phyloP scores from a whole-genome alignment of 2,888 invertebrate species.

The Dicranocentrus wangi region DNA sequence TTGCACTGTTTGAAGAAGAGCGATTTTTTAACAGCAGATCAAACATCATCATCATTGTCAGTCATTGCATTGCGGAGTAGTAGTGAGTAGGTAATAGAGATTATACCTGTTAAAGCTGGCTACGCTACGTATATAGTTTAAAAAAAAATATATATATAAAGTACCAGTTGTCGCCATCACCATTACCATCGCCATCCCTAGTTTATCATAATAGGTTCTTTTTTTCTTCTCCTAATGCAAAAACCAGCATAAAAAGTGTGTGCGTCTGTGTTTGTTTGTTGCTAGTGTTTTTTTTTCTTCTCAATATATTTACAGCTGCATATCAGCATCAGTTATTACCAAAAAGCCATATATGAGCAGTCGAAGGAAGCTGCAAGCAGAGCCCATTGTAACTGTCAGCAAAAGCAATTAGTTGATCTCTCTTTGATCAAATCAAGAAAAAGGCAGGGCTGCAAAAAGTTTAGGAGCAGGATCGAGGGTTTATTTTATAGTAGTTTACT shows the following conservation, averaged over 20 bases:
- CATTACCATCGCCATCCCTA: constrained; percentile 33
- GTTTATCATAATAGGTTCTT: constrained; percentile 36
- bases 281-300: too few species aligned
- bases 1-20: constrained; percentile 20
- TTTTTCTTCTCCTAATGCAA: background rate
- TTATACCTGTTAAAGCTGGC: too few species aligned
- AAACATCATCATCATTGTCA: constrained; percentile 39
- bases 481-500: too few species aligned
- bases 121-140: background rate
- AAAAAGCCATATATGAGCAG: background rate
- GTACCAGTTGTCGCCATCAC: constrained; percentile 60
- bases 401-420: constrained; percentile 56
- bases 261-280: background rate
- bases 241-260: background rate
- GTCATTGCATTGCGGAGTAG: background rate
- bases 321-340: too few species aligned
- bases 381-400: constrained; percentile 53
- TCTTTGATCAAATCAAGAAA: constrained; percentile 48
- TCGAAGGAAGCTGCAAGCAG: constrained; percentile 6
- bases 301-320: too few species aligned
- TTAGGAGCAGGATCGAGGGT: too few species aligned
- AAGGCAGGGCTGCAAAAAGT: constrained; percentile 22
- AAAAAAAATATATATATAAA: constrained; percentile 5
- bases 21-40: constrained; percentile 12
- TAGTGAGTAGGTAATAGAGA: too few species aligned